Base-by-base conservation (phyloP, 2,888 invertebrate species). In the Pollenia angustigena region DNA sequence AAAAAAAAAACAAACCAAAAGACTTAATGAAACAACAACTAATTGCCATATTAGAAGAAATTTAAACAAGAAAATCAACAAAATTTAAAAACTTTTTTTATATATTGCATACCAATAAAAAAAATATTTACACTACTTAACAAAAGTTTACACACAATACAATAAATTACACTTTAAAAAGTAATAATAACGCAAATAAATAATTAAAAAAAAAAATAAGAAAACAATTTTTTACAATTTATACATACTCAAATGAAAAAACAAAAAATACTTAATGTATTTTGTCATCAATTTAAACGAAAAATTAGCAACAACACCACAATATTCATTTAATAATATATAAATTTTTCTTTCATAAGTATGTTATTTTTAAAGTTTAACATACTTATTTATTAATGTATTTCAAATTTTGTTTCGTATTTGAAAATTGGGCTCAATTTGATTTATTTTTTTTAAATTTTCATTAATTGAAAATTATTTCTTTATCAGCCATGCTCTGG, bases 41-140 rank as follows among this genome's bases (percentile, higher is more conserved):
- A 78, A 87, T 87, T 87, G 87, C 84, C 87, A 87, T 84, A 87
- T 87, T 84, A 87, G 62, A 64, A 56, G 66, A 76, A 82, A 69
- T 69, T 62, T 52, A 68, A 81, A 75, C 32, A 32, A 40, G n/a
- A 69, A 83, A 72, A 78, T 52, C 52, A 72, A 82, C 69, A 80
- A 82, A 82, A 85, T 66, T 78, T 69, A 50, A 82, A 50, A 58
- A 81, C 66, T 85, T 76, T 81, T 83, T 80, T 75, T 50, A 50
- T 75, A 75, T 46, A 80, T 71, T 52, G 32, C 44, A 69, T 60
- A 80, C 16, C 62, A 72, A 66, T 64, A 74, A 71, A 58, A 69
- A 44, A 54, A 69, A 62, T 3, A 68, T 54, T 79, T 42, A 74
- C 32, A 60, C 54, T 76, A 76, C 40, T 32, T 79, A 86, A 66